Conservation (phyloP, 2,888 invertebrate species). For the Octonoba sinensis region DNA sequence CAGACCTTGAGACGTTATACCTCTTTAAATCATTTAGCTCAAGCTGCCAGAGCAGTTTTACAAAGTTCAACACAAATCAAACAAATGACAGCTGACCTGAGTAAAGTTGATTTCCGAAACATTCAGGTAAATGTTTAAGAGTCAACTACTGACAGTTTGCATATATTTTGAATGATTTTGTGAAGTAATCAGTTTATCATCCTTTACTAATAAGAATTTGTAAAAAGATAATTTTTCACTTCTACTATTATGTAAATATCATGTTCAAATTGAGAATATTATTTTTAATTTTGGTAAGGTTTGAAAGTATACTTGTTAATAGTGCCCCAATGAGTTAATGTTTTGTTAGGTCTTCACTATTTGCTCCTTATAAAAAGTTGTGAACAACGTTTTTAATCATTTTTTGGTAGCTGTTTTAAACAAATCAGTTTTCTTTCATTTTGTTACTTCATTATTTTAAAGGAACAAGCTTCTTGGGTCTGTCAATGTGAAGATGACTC, state of each 20-base stretch:
- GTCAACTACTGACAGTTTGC: background rate
- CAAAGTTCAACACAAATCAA: constrained; percentile 94
- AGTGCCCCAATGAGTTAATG: too few relatives aligned
- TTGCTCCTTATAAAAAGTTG: background rate
- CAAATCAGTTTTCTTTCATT: background rate
- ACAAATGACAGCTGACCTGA: constrained; percentile 96
- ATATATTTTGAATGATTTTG: background rate
- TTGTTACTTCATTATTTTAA: background rate
- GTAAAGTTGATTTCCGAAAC: constrained; percentile 97
- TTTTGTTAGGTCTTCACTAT: too few relatives aligned
- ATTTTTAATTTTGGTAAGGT: background rate
- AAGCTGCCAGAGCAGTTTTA: constrained; percentile 94
- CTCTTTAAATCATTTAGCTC: constrained; percentile 95
- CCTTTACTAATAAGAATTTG: too few relatives aligned
- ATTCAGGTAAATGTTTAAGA: constrained; percentile 77
- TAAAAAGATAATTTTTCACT: background rate
- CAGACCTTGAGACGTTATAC: constrained; percentile 96
- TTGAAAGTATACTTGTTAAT: too few relatives aligned
- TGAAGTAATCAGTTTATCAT: too few relatives aligned
- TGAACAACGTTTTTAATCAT: background rate
- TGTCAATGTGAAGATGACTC: constrained; percentile 93
- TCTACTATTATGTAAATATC: background rate
- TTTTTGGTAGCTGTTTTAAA: background rate
- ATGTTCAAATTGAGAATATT: background rate
- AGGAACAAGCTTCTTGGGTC: constrained; percentile 91